Conservation (phyloP, 2,888 invertebrate species). For the Diplazon laetatorius region DNA sequence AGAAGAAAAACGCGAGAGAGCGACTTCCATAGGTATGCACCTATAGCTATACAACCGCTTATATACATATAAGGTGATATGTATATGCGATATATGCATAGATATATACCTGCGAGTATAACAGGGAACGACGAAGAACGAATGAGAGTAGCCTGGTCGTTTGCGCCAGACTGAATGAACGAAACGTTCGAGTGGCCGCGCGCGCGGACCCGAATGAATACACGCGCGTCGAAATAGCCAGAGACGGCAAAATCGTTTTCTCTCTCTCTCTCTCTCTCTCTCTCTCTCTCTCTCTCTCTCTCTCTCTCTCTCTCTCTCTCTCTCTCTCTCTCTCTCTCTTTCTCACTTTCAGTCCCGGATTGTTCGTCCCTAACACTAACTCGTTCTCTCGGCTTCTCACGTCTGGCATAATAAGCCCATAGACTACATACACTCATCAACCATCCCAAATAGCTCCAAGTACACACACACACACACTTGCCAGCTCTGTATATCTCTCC, state of each 20-base stretch:
- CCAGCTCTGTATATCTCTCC: conserved; percentile 60
- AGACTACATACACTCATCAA: conserved; percentile 58
- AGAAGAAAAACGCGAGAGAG: conserved; percentile 37
- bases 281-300: conserved; percentile 10
- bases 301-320: conserved; percentile 47
- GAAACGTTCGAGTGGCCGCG: too few species aligned
- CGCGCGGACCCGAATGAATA: conserved; percentile 66
- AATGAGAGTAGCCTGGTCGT: conserved; percentile 65
- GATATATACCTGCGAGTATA: background rate
- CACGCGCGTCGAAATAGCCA: conserved; percentile 63
- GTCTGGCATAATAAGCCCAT: conserved; percentile 64
- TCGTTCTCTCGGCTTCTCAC: conserved; percentile 64
- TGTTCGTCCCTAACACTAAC: conserved; percentile 38
- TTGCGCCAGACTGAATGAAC: conserved; percentile 64
- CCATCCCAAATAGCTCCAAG: conserved; percentile 5
- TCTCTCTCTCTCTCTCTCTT: conserved; percentile 41
- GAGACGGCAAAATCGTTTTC: conserved; percentile 57
- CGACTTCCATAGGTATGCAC: too few species aligned
- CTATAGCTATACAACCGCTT: background rate
- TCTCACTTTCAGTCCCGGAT: conserved; percentile 7
- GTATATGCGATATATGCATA: background rate
- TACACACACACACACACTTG: conserved; percentile 33
- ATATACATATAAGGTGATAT: background rate
- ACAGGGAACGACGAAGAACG: conserved; percentile 7
- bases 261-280: conserved; percentile 46